Evolutionary conservation across 35 echinoderm and acorn worm species (phyloP).

Genomic region (Lytechinus pictus): DNA sequence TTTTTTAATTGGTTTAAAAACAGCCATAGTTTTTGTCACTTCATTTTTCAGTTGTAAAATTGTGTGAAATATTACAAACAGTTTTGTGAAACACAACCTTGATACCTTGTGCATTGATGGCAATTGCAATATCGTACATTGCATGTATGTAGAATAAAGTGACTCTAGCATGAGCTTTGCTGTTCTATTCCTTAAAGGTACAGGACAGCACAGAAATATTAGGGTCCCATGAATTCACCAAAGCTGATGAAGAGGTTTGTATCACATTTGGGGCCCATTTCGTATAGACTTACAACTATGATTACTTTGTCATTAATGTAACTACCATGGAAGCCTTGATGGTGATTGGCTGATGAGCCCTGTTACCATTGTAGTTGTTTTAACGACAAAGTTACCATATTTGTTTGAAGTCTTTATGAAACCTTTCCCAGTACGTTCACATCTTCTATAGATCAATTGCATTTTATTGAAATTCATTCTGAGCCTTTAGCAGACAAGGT

Average conservation of each 20-base stretch:
- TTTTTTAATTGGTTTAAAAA: too few species aligned
- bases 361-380: too few species aligned
- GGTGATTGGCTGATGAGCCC: too few species aligned
- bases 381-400: too few species aligned
- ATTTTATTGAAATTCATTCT: background rate
- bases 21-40: too few species aligned
- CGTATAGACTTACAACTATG: too few species aligned
- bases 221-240: background rate
- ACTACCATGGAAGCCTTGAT: too few species aligned
- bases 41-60: too few species aligned
- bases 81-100: background rate
- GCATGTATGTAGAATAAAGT: background rate
- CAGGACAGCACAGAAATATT: background rate
- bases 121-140: background rate
- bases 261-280: background rate
- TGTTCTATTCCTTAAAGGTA: background rate
- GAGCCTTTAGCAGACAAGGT: background rate
- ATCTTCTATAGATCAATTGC: background rate
- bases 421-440: background rate
- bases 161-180: background rate
- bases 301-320: too few species aligned
- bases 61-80: too few species aligned
- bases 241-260: background rate
- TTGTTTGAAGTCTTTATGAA: too few species aligned
- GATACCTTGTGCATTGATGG: background rate